Percentiles rank a stretch among this genome's conserved stretches.
These are phyloP conservation scores for Helicoverpa zea DNA, from an alignment of 1,140 invertebrate species.

Conservation along the genomic window DNA sequence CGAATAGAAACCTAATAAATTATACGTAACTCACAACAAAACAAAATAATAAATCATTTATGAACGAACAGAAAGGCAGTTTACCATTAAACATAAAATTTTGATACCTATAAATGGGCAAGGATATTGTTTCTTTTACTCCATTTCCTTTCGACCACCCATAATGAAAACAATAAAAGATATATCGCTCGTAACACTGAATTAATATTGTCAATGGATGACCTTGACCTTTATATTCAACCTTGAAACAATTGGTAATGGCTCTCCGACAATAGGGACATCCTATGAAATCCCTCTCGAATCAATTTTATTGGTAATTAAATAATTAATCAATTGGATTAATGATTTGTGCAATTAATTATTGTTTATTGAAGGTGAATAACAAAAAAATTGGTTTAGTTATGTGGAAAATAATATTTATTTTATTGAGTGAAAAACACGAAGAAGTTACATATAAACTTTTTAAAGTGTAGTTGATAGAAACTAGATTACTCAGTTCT, in stretches of 20 bases:
- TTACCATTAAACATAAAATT: constrained; percentile 31
- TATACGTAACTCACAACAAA: background rate
- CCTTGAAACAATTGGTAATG: constrained; percentile 52
- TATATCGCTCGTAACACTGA: constrained; percentile 20
- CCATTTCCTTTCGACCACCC: constrained; percentile 28
- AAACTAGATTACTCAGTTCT: too few species aligned
- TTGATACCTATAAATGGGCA: constrained; percentile 6
- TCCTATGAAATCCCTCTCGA: constrained; percentile 39
- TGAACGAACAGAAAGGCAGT: background rate
- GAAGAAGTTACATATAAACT: too few species aligned
- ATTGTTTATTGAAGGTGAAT: too few species aligned
- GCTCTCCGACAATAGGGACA: constrained; percentile 41
- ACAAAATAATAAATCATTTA: background rate
- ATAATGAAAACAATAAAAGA: constrained; percentile 24
- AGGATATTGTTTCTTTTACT: background rate
- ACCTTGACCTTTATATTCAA: constrained; percentile 43
- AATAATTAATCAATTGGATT: constrained; percentile 37
- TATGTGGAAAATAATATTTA: too few species aligned
- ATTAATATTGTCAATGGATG: constrained; percentile 29
- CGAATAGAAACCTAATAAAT: too few species aligned
- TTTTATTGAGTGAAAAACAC: too few species aligned
- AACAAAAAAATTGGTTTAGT: too few species aligned
- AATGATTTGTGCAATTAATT: background rate
- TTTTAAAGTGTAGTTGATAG: too few species aligned
- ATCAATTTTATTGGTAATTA: constrained; percentile 44